phyloP scores from a whole-genome alignment of 2,113 vertebrate species.

The Anthoscopus minutus region DNA sequence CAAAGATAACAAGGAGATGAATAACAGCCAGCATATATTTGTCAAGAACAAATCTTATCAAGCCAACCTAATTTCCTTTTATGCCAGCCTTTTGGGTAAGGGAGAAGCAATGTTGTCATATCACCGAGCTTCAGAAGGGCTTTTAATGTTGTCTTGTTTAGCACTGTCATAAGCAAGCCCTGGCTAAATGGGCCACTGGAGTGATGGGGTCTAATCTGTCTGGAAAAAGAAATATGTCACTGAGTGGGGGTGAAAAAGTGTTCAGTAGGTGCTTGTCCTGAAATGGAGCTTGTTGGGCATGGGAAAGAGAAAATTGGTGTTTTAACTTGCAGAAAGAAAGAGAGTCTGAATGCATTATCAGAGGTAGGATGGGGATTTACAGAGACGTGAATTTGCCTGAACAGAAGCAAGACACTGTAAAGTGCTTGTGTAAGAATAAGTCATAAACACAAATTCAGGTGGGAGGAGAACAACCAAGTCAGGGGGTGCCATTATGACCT shows the following conservation, averaged over 20 bases:
- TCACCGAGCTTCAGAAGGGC: background rate
- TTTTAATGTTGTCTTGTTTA: background rate
- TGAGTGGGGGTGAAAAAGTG: background rate
- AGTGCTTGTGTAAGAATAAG: background rate
- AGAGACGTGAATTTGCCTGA: background rate
- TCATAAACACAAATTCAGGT: background rate
- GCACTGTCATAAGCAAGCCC: background rate
- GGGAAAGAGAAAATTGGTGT: background rate
- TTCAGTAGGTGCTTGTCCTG: background rate
- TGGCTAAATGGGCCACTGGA: background rate
- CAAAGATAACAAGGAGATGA: slow-evolving; percentile 15
- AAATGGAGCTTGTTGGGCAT: background rate
- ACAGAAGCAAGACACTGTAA: background rate
- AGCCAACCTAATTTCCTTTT: slow-evolving; percentile 47
- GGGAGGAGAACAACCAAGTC: background rate
- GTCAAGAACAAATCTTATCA: slow-evolving; percentile 34
- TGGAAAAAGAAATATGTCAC: background rate
- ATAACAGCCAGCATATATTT: slow-evolving; percentile 12
- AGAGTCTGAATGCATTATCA: background rate
- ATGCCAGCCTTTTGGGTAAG: background rate
- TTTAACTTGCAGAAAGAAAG: background rate
- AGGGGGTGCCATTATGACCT: background rate
- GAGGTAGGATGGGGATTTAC: background rate
- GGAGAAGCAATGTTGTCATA: background rate
- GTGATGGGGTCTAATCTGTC: background rate